phyloP scores from a whole-genome alignment of 2,113 vertebrate genomes.

The Gymnarchus niloticus region DNA sequence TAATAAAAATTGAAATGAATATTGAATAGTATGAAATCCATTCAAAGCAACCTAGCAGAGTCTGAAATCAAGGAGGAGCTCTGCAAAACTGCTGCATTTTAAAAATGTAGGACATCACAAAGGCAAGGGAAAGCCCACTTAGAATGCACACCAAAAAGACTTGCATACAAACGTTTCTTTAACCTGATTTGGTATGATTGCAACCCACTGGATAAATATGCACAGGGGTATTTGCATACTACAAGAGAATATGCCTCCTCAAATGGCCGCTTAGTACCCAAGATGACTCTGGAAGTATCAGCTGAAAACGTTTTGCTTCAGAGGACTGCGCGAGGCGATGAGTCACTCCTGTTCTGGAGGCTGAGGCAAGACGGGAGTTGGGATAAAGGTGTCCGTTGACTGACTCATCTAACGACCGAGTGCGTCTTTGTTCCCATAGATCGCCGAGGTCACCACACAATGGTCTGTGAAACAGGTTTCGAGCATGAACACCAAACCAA shows the following conservation, averaged over 20 bases:
- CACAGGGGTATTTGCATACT: neutral
- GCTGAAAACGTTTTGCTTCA: slow-evolving; percentile 27
- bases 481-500: too few relatives aligned
- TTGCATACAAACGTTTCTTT: slow-evolving; percentile 3
- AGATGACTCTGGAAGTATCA: neutral
- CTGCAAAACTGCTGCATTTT: neutral
- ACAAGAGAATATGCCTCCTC: neutral
- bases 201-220: neutral
- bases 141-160: neutral
- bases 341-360: slow-evolving; percentile 41
- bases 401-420: slow-evolving; percentile 49
- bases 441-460: slow-evolving; percentile 31
- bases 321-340: slow-evolving; percentile 26
- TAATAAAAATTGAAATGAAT: neutral
- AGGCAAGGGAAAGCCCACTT: neutral
- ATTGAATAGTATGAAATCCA: neutral
- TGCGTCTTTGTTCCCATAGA: neutral
- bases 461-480: slow-evolving; percentile 37
- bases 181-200: neutral
- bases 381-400: slow-evolving; percentile 38
- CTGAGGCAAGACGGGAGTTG: slow-evolving; percentile 23
- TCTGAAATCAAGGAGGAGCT: too few relatives aligned
- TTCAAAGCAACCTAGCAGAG: neutral
- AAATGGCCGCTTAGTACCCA: neutral
- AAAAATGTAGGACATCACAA: neutral